Evolutionary conservation across 2,888 invertebrate genomes (phyloP), one percentile per base, ranked within the genome.

Genomic region (Heliconius aoede): DNA sequence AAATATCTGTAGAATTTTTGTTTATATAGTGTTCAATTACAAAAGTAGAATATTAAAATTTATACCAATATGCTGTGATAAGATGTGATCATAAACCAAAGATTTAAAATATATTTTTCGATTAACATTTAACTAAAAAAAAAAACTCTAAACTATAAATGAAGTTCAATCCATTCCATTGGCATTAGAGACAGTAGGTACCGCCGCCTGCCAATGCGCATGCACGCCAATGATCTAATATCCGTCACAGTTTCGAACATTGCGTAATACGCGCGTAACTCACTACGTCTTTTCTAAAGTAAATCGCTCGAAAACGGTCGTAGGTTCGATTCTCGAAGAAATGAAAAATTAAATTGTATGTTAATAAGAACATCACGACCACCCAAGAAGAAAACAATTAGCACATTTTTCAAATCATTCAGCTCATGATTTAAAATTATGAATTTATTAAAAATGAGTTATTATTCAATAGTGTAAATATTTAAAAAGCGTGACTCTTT

Each of bases 141-240:
- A 1, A 65, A 36, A 36, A 64, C 5, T 11, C 36, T 64, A 69
- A 51, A 69, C 51, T 30, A 69, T n/a, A 51, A 68, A 51, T 68
- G 28, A 13, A 68, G n/a, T 28, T 46, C 2, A 55, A 60, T 26
- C 11, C 24, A 26, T 71, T 65, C 65, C 65, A 28, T 68, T 69
- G 62, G 62, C 72, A 72, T 75, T 75, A 72, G 40, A 72, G 72
- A 60, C 32, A 9, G 9, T 60, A 7, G 46, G 92, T 90, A 90
- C 87, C 84, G 82, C 78, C 84, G 89, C 86, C 88, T 90, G 91
- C 91, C 90, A 91, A 90, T 89, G 87, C 85, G 79, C 76, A 72
- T 78, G 80, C 73, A 74, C 68, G 71, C 73, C 62, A 76, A 74
- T 76, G 76, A 75, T 80, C 61, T 76, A 78, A 80, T 77, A 79